Evolutionary conservation across 35 echinoderm and acorn worm species (phyloP).

Genomic region (Strongylocentrotus purpuratus): DNA sequence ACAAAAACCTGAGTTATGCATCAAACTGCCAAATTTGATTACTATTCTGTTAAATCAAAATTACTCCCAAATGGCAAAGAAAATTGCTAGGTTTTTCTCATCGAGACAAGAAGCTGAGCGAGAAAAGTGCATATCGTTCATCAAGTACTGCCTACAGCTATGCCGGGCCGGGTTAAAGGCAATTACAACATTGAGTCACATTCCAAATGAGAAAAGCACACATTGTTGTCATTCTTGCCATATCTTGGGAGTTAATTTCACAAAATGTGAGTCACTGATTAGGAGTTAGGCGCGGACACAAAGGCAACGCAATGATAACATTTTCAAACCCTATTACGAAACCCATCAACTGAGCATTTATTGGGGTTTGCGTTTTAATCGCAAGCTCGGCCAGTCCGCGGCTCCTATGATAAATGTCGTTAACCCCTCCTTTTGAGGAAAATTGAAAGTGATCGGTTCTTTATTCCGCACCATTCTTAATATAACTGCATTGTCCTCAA

Average conservation of each 20-base stretch:
- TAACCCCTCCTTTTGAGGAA: background rate
- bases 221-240: conserved; percentile 17
- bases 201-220: background rate
- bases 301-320: background rate
- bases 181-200: conserved; percentile 4
- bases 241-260: background rate
- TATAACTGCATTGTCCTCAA: background rate
- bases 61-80: background rate
- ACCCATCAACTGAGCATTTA: background rate
- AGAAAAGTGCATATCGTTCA: background rate
- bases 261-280: conserved; percentile 2
- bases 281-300: background rate
- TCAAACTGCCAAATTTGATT: conserved; percentile 18
- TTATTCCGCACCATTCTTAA: background rate
- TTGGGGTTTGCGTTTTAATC: background rate
- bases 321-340: conserved; percentile 4
- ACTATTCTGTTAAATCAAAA: background rate
- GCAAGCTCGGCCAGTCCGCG: background rate
- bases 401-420: background rate
- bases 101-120: background rate
- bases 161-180: background rate
- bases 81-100: background rate
- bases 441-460: background rate
- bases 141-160: background rate
- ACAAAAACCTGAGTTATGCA: background rate